Evolutionary conservation across 2,797 vertebrate species (phyloP).

Genomic region (Eulemur mongoz): DNA sequence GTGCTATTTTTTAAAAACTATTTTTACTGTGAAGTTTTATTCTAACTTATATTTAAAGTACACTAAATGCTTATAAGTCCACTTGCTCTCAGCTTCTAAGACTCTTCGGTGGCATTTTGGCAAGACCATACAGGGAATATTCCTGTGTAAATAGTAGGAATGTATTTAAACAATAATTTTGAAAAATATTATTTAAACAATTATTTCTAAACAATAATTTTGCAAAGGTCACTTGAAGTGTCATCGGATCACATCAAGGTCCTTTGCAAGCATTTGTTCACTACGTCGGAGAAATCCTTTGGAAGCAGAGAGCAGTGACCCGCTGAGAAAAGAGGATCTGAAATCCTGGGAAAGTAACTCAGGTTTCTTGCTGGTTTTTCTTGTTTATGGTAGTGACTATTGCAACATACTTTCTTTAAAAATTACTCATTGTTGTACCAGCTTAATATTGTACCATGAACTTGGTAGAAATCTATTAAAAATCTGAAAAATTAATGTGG

Average conservation of each 20-base stretch:
- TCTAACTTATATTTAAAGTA: conserved; percentile 19
- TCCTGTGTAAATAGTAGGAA: not conserved
- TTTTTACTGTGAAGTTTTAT: conserved; percentile 41
- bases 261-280: not conserved
- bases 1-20: conserved; percentile 78
- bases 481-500: conserved; percentile 20
- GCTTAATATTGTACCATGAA: not conserved
- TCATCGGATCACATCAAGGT: not conserved
- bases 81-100: not conserved
- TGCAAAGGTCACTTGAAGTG: not conserved
- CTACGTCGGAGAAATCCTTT: not conserved
- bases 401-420: conserved; percentile 13
- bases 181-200: not conserved
- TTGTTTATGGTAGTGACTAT: not conserved
- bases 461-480: conserved; percentile 23
- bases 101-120: not conserved
- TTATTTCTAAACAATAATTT: conserved; percentile 14
- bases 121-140: not conserved
- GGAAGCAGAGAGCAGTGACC: not conserved
- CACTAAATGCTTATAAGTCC: not conserved
- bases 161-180: not conserved
- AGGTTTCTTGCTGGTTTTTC: not conserved
- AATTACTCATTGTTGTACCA: not conserved
- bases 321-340: not conserved
- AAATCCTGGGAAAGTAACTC: not conserved